phyloP scores from a whole-genome alignment of 2,888 invertebrate genomes.

The Acronicta aceris region DNA sequence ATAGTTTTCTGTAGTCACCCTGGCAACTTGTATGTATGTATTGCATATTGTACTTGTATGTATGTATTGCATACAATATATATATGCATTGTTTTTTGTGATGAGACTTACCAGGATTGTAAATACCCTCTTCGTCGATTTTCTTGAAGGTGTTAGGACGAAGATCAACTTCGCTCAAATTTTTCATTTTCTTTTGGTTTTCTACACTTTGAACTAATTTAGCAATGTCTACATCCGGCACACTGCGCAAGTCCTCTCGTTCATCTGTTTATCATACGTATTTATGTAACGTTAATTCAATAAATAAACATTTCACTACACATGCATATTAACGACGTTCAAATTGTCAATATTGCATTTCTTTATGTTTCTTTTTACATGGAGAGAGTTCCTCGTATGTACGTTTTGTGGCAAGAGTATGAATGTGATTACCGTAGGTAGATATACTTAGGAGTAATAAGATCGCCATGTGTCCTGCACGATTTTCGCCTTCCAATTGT shows the following conservation, averaged over 20 bases:
- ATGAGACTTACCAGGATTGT: conserved; percentile 76
- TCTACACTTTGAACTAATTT: conserved; percentile 81
- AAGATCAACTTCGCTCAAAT: conserved; percentile 78
- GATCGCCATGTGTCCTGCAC: no score
- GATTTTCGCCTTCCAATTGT: no score
- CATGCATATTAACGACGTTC: no score
- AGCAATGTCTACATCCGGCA: conserved; percentile 84
- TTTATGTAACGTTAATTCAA: conserved; percentile 9
- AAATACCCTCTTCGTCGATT: conserved; percentile 84
- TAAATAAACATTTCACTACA: background rate
- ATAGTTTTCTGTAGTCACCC: no score
- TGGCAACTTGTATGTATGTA: no score
- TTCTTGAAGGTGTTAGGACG: conserved; percentile 83
- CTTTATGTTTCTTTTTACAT: background rate
- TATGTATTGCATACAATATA: no score
- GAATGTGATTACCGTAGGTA: no score
- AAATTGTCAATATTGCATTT: background rate
- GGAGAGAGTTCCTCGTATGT: no score
- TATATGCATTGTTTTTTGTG: background rate
- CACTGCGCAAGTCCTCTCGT: conserved; percentile 84
- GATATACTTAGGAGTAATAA: no score
- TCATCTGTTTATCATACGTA: conserved; percentile 71
- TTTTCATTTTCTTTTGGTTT: conserved; percentile 78
- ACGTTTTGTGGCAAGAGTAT: no score
- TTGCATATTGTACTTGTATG: no score